phyloP scores from a whole-genome alignment of 2,888 invertebrate genomes.

The Ophion ellenae region DNA sequence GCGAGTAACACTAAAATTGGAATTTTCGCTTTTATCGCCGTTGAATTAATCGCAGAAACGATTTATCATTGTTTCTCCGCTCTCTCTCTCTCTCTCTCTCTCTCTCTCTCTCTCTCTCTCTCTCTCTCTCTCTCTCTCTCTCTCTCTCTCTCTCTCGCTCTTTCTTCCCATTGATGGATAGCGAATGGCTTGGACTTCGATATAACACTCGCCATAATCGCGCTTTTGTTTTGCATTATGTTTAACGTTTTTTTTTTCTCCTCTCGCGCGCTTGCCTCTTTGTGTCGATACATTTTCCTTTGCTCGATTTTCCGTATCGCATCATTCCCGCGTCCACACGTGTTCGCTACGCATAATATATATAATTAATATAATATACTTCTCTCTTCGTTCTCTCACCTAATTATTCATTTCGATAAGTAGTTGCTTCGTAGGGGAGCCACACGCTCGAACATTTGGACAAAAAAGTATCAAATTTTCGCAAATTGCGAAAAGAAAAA shows the following conservation, averaged over 20 bases:
- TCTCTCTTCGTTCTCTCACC: slow-evolving; percentile 51
- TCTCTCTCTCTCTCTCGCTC: slow-evolving; percentile 2
- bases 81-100: background rate
- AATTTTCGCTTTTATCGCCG: slow-evolving; percentile 63
- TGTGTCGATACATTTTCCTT: slow-evolving; percentile 9
- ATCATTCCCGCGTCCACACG: slow-evolving; percentile 47
- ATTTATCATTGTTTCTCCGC: slow-evolving; percentile 53
- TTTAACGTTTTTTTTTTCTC: slow-evolving; percentile 8
- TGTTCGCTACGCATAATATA: slow-evolving; percentile 52
- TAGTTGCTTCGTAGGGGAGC: slow-evolving; percentile 24
- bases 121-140: background rate
- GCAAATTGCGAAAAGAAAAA: background rate
- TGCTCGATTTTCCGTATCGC: slow-evolving; percentile 36
- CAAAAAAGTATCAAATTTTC: background rate
- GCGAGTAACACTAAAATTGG: slow-evolving; percentile 28
- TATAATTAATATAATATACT: slow-evolving; percentile 56
- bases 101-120: slow-evolving; percentile 13
- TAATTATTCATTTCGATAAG: slow-evolving; percentile 48
- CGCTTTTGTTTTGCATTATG: slow-evolving; percentile 33
- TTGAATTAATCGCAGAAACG: slow-evolving; percentile 61
- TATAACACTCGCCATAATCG: slow-evolving; percentile 34
- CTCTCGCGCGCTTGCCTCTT: slow-evolving; percentile 16
- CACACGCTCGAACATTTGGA: background rate
- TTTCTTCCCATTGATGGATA: slow-evolving; percentile 34
- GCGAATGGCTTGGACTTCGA: slow-evolving; percentile 45